Evolutionary conservation across 1,140 invertebrate species (phyloP).

Genomic region (Drosophila nasuta): DNA sequence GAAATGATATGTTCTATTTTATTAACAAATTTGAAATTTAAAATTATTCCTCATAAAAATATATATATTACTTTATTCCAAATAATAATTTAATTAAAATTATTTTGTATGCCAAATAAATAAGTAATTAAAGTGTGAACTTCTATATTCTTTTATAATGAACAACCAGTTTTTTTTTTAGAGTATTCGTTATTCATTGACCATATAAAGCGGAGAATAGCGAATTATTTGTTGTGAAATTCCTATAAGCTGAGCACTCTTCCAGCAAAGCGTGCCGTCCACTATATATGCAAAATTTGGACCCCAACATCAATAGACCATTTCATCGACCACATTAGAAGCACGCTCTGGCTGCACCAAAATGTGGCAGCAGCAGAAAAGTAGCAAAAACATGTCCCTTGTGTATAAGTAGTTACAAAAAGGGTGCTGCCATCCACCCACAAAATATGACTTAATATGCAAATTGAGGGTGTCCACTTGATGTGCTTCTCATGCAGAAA

Average conservation of each 20-base stretch:
- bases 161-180: too few relatives aligned
- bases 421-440: conserved; percentile 5
- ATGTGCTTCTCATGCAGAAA: conserved; percentile 24
- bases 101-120: too few relatives aligned
- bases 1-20: conserved; percentile 9
- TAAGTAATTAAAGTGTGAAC: too few relatives aligned
- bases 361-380: neutral
- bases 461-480: conserved; percentile 45
- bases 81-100: too few relatives aligned
- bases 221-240: conserved; percentile 12
- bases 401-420: conserved; percentile 22
- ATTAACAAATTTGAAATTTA: neutral
- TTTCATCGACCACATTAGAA: conserved; percentile 32
- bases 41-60: too few relatives aligned
- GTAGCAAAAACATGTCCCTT: conserved; percentile 8
- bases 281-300: too few relatives aligned
- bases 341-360: neutral
- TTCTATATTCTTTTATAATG: too few relatives aligned
- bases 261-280: neutral
- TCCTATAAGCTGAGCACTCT: neutral
- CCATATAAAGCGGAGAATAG: neutral
- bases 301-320: conserved; percentile 30
- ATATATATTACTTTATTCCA: too few relatives aligned
- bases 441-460: conserved; percentile 42
- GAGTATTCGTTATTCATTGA: neutral